Evolutionary conservation across 2,113 vertebrate species (phyloP), one percentile per base, ranked within the genome.

Genomic region (Alosa alosa): DNA sequence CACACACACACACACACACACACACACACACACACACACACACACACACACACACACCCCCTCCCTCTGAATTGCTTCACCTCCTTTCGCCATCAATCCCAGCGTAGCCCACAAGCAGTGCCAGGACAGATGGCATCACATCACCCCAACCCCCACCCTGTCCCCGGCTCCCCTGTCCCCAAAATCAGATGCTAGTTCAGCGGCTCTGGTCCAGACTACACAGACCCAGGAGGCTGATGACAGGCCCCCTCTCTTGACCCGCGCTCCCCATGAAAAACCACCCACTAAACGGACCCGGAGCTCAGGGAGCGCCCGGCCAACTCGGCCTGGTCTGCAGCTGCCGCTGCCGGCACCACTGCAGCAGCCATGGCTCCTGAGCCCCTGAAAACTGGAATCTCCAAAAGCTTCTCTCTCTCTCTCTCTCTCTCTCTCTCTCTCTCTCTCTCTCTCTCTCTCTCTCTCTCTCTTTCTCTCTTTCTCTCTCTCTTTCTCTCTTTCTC

Each of bases 1-100:
- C n/a, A 41, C 52, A 44, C 68, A 49, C 81, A 60, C 52, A 39
- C 83, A 82, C 81, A 86, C 57, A 83, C 36, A 84, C 50, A 82
- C 75, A 60, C 31, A 49, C 83, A 81, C 72, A 72, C 46, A 85
- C 81, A 45, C 81, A 50, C 5, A 44, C 41, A 83, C 83, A 83
- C 87, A 82, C 10, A 57, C 60, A 57, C 57, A 64, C 57, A 64
- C 57, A 64, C 57, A 64, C 57, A 64, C 57, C 6, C 31, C 31
- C 41, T 44, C 41, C 41, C 41, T 44, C 41, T 44, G 41, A 20
- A 20, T 22, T 1, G 4, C 41, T 44, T 44, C 41, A 44, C 41
- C 41, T 44, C 41, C 41, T 4, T 44, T 44, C 41, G 41, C 41
- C 41, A 44, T 44, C 41, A 44, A 44, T 4, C 41, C 41, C 41